Evolutionary conservation across 2,797 vertebrate species (phyloP).

Genomic region (Coluber constrictor): DNA sequence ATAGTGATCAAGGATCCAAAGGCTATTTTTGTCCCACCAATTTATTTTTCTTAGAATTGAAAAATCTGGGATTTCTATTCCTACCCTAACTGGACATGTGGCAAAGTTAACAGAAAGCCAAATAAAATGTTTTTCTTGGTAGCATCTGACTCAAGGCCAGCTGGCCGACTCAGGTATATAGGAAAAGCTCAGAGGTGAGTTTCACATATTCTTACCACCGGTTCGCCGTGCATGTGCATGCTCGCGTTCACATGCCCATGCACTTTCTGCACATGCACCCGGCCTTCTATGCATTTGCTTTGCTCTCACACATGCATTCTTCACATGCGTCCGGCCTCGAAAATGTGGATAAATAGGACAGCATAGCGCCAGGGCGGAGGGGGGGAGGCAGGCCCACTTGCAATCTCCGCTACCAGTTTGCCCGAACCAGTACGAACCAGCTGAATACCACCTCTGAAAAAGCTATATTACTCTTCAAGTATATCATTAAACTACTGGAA

Average conservation of each 20-base stretch:
- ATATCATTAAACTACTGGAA: slow-evolving; percentile 1
- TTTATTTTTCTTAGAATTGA: not conserved
- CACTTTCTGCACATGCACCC: no score
- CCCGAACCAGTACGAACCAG: no score
- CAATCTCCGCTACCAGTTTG: no score
- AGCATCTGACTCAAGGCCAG: not conserved
- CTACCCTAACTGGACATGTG: not conserved
- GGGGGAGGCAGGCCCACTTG: no score
- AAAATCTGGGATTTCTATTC: not conserved
- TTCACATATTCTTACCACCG: no score
- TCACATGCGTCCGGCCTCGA: no score
- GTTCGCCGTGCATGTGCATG: no score
- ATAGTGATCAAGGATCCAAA: not conserved
- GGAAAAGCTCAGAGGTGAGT: not conserved
- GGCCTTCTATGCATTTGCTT: no score
- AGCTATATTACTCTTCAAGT: not conserved
- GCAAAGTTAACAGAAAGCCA: not conserved
- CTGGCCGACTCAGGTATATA: not conserved
- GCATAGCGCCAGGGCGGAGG: no score
- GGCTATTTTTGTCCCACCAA: not conserved
- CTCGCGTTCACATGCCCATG: no score
- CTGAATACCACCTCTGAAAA: not conserved
- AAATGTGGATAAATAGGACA: no score
- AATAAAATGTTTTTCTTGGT: not conserved
- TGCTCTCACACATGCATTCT: no score